A percentile compares a stretch with the other conserved stretches of the same genome.
These are phyloP conservation scores for Falco punctatus DNA, from an alignment of 2,113 vertebrate genomes.

Conservation along the genomic window DNA sequence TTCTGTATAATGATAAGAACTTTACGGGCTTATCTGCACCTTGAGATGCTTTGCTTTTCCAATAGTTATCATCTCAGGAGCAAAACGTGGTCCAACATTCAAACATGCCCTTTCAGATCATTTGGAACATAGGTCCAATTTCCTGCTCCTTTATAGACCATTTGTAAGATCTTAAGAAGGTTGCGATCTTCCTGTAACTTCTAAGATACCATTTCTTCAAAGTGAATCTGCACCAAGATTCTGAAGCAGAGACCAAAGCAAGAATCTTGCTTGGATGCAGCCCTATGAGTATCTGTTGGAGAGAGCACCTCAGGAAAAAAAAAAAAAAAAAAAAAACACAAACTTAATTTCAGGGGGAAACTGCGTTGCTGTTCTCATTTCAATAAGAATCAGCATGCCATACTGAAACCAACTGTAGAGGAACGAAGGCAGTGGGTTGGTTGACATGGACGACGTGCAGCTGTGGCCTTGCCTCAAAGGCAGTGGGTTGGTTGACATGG, in stretches of 20 bases:
- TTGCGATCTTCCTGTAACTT: not conserved
- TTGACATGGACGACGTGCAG: too few relatives aligned
- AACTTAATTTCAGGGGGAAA: not conserved
- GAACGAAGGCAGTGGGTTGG: too few relatives aligned
- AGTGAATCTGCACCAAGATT: not conserved
- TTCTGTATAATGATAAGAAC: not conserved
- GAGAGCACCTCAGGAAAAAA: not conserved
- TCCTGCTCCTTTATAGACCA: not conserved
- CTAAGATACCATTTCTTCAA: not conserved
- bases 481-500: too few relatives aligned
- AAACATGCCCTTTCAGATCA: rapidly evolving
- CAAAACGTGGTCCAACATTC: not conserved
- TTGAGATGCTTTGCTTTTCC: not conserved
- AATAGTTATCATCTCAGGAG: not conserved
- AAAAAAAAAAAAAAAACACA: too few relatives aligned
- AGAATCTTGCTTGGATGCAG: not conserved
- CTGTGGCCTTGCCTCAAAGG: too few relatives aligned
- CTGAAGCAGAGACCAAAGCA: not conserved
- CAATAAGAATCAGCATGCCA: not conserved
- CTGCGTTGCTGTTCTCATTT: not conserved
- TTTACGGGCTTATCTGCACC: not conserved
- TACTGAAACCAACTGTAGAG: not conserved
- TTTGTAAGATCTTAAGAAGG: not conserved
- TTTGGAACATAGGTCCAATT: not conserved
- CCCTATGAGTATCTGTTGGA: not conserved